Evolutionary conservation across 1,140 invertebrate genomes (phyloP).

Genomic region (Mactra quadrangularis): DNA sequence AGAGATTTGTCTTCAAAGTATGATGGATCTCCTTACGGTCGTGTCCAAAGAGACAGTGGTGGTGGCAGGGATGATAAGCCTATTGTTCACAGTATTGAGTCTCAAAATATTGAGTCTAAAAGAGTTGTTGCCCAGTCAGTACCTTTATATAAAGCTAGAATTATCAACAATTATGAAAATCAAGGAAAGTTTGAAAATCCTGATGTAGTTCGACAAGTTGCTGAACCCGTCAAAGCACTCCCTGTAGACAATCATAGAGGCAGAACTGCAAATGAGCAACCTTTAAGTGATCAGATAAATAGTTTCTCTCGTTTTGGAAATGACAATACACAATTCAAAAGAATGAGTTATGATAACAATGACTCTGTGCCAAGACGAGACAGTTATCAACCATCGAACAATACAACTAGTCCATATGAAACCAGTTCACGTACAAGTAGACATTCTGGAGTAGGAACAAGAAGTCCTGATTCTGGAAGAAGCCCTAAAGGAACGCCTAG

Average conservation of each 20-base stretch:
- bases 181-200: slow-evolving; percentile 60
- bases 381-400: not conserved
- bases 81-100: not conserved
- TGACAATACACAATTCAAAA: slow-evolving; percentile 18
- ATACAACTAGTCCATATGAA: slow-evolving; percentile 4
- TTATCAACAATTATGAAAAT: slow-evolving; percentile 62
- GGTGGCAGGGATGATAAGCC: not conserved
- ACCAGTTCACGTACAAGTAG: not conserved
- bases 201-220: slow-evolving; percentile 38
- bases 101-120: slow-evolving; percentile 27
- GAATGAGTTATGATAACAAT: not conserved
- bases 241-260: slow-evolving; percentile 2
- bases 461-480: not conserved
- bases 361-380: not conserved
- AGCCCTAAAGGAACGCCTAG: not conserved
- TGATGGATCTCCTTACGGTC: slow-evolving; percentile 7
- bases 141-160: slow-evolving; percentile 55
- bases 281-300: not conserved
- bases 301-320: not conserved
- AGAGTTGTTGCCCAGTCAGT: slow-evolving; percentile 35
- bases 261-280: not conserved
- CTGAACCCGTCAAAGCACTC: slow-evolving; percentile 34
- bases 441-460: not conserved
- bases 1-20: not conserved
- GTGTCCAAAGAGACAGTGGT: slow-evolving; percentile 23